Evolutionary conservation across 92 coral and sea anemone genomes (phyloP).

Genomic region (Paragorgia papillata): DNA sequence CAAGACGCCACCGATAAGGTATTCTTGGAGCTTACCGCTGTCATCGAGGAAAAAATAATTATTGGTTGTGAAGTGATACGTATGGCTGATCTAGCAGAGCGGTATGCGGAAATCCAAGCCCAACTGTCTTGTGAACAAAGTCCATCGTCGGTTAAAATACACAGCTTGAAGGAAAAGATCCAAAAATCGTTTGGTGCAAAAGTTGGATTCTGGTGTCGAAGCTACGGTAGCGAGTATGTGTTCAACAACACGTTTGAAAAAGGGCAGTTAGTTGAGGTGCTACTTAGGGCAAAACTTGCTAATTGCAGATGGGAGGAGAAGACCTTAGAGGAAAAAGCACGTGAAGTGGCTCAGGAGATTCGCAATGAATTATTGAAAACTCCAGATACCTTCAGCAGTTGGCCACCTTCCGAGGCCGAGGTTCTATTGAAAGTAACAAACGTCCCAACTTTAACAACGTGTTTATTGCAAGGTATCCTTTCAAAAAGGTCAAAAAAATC

Average conservation of each 20-base stretch:
- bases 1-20: not conserved
- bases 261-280: slow-evolving; percentile 16
- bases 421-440: not conserved
- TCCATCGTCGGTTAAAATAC: not conserved
- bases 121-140: not conserved
- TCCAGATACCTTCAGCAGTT: not conserved
- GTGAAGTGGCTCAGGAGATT: not conserved
- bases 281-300: not conserved
- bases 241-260: slow-evolving; percentile 13
- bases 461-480: slow-evolving; percentile 9
- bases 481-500: not conserved
- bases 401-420: slow-evolving; percentile 30
- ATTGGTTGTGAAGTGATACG: not conserved
- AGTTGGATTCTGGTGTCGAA: slow-evolving; percentile 24
- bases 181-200: slow-evolving; percentile 21
- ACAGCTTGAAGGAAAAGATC: slow-evolving; percentile 10
- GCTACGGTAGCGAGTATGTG: slow-evolving; percentile 15
- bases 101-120: not conserved
- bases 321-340: not conserved
- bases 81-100: slow-evolving; percentile 1
- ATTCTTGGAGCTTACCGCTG: not conserved
- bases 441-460: slow-evolving; percentile 5
- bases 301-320: not conserved
- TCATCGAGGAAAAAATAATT: slow-evolving; percentile 1
- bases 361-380: not conserved